Conservation (phyloP, 2,113 vertebrate genomes). For the Oostethus manadensis region DNA sequence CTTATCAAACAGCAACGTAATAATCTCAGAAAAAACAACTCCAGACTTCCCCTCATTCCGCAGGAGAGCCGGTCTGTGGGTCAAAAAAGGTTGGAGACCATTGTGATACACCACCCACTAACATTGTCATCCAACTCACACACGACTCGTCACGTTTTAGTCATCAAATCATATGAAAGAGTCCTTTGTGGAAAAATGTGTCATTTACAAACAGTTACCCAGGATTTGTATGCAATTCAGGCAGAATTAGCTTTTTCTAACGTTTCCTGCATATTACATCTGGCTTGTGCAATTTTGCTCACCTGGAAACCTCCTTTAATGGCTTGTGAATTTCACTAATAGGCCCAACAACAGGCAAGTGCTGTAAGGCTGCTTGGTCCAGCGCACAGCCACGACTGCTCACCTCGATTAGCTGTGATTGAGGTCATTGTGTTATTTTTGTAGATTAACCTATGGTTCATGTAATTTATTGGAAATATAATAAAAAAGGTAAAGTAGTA, state of each 20-base stretch:
- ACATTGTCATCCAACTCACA: too few species aligned
- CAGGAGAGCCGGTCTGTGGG: too few species aligned
- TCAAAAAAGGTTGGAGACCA: too few species aligned
- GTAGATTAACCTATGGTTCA: conserved; percentile 41
- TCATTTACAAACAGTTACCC: conserved; percentile 31
- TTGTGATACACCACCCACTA: too few species aligned
- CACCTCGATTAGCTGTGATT: conserved; percentile 23
- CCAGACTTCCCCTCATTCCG: too few species aligned
- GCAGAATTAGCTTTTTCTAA: conserved; percentile 17
- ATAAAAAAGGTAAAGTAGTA: conserved; percentile 9
- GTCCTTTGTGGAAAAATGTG: conserved; percentile 18
- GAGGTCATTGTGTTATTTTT: conserved; percentile 31
- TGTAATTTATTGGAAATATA: conserved; percentile 40
- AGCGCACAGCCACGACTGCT: conserved; percentile 17
- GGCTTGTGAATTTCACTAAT: conserved; percentile 44
- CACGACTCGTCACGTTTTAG: too few species aligned
- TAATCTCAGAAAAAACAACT: too few species aligned
- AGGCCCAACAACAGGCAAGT: conserved; percentile 16
- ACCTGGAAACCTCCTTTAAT: conserved; percentile 41
- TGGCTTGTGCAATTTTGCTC: conserved; percentile 26
- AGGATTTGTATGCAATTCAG: conserved; percentile 21
- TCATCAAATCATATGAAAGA: conserved; percentile 2
- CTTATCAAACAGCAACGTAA: too few species aligned
- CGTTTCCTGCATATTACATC: conserved; percentile 27
- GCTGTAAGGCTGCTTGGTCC: conserved; percentile 5